These are phyloP conservation scores for Volucella zonaria DNA, from an alignment of 2,888 invertebrate genomes.

Conservation along the genomic window DNA sequence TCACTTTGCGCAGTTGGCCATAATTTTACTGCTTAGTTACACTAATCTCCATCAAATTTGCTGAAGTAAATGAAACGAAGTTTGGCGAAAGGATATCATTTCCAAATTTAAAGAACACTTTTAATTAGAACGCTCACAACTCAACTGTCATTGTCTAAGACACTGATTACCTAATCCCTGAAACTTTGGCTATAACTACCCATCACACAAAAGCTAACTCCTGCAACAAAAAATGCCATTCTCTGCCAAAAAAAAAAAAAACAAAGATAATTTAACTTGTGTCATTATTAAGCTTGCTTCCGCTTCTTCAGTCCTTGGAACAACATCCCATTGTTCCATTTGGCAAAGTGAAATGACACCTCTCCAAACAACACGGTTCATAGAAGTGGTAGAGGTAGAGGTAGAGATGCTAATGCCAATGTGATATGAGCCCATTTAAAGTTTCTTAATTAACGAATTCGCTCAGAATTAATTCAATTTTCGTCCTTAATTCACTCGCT, in stretches of 20 bases:
- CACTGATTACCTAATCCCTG: too few species aligned
- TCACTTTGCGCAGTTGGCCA: too few species aligned
- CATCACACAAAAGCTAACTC: too few species aligned
- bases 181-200: too few species aligned
- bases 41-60: too few species aligned
- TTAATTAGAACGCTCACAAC: too few species aligned
- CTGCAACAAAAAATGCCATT: neutral
- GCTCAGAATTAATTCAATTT: conserved; percentile 68
- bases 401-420: conserved; percentile 60
- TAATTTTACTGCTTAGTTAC: too few species aligned
- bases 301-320: conserved; percentile 28
- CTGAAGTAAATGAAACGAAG: too few species aligned
- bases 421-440: conserved; percentile 67
- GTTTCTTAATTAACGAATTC: conserved; percentile 68
- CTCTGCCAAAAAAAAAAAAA: neutral
- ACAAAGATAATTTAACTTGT: conserved; percentile 48
- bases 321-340: conserved; percentile 20
- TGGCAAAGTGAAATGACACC: neutral
- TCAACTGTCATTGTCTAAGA: too few species aligned
- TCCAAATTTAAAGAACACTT: too few species aligned
- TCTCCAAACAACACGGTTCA: conserved; percentile 4
- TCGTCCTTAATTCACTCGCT: conserved; percentile 62
- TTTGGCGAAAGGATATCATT: too few species aligned
- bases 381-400: neutral
- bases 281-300: conserved; percentile 40